Evolutionary conservation across 2,113 vertebrate genomes (phyloP), one percentile per base, ranked within the genome.

Genomic region (Zosterops lateralis): DNA sequence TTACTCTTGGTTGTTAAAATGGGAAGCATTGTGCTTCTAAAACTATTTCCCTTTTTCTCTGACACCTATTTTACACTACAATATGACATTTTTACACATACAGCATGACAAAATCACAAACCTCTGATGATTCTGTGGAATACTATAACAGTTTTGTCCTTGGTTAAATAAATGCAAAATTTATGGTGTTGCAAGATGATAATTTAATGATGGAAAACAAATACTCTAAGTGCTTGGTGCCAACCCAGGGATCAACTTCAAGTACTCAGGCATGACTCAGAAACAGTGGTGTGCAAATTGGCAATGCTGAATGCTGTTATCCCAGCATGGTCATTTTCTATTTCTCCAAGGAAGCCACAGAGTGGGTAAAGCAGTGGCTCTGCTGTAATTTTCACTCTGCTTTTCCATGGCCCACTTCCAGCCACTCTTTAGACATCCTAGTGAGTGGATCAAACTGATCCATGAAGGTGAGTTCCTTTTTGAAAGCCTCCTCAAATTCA

Each of bases 101-200:
- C 5, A 44, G 45, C 8, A 17, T 32, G 40, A 50, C 53, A 75
- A 67, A 84, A 91, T 38, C 50, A 45, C n/a, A 82, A 34, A 73
- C 8, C 13, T 84, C 54, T 70, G 20, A 61, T 53, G 32, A 50
- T 40, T 32, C 17, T 90, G 42, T 36, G 20, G 17, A 85, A 62
- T 2, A 67, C 22, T 47, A 50, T 36, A 50, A 74, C 8, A 17
- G 34, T 50, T 94, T 72, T 87, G 38, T 68, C 32, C 71, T 73
- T 42, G 25, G 31, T 81, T 92, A 91, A 92, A 72, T 53, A 91
- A 91, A 66, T 28, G 22, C 56, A 92, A 91, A 91, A 81, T 88
- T 42, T 79, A 77, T 45, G 22, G 32, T 83, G 71, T 77, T 83
- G 64, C 78, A 88, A 91, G 53, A 65, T 51, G 86, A 81, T 32